Percentiles rank a stretch among this genome's conserved stretches.
phyloP scores from a whole-genome alignment of 2,797 vertebrate genomes.

The Mionectes olivaceus region DNA sequence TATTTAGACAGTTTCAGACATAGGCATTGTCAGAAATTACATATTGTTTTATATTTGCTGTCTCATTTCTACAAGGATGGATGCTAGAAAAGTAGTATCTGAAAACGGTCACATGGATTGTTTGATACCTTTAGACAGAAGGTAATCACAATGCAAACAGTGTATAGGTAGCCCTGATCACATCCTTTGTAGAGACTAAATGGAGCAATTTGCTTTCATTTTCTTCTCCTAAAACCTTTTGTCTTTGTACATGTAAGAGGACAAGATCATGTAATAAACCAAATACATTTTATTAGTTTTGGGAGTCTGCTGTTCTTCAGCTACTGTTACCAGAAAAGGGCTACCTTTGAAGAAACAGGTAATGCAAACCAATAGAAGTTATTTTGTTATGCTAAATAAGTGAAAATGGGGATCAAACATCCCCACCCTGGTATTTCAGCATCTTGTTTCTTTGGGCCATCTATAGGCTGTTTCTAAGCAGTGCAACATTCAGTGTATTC shows the following conservation, averaged over 20 bases:
- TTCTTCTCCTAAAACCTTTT: not conserved
- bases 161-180: not conserved
- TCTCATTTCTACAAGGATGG: not conserved
- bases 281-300: not conserved
- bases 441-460: not conserved
- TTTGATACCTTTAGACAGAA: not conserved
- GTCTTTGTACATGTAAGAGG: not conserved
- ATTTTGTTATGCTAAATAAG: not conserved
- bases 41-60: not conserved
- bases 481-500: not conserved
- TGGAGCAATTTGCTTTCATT: not conserved
- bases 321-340: accelerated
- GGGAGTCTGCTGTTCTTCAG: not conserved
- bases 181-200: not conserved
- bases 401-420: not conserved
- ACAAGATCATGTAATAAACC: not conserved
- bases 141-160: accelerated
- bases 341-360: not conserved
- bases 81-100: not conserved
- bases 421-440: not conserved
- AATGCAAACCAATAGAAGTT: not conserved
- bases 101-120: not conserved
- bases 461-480: not conserved
- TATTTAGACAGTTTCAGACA: not conserved
- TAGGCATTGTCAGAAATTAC: not conserved